phyloP scores from a whole-genome alignment of 2,113 vertebrate species.

The Zosterops hypoxanthus region DNA sequence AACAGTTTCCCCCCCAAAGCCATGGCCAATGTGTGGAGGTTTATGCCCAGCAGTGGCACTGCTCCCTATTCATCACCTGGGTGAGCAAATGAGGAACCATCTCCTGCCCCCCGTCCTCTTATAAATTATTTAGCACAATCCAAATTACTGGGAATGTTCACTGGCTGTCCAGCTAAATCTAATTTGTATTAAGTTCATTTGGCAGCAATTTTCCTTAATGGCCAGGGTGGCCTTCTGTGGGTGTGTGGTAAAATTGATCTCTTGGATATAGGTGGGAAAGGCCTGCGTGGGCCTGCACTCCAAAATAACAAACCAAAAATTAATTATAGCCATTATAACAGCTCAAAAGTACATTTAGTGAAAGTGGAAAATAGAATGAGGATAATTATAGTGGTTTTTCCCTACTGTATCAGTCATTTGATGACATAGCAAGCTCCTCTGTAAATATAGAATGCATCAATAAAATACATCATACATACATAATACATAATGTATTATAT shows the following conservation, averaged over 20 bases:
- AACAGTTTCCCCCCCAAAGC: not conserved
- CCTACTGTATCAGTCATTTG: not conserved
- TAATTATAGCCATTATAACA: not conserved
- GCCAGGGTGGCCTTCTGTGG: not conserved
- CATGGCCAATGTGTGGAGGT: rapidly evolving
- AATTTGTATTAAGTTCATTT: not conserved
- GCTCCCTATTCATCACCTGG: not conserved
- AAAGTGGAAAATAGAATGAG: not conserved
- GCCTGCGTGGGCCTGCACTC: not conserved
- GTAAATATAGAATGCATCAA: not conserved
- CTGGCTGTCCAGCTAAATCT: not conserved
- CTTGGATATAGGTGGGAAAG: not conserved
- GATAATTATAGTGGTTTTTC: not conserved
- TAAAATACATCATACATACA: not conserved
- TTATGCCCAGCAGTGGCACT: not conserved
- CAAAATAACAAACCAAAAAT: not conserved
- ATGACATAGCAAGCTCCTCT: not conserved
- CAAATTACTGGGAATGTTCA: not conserved
- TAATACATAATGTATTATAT: not conserved
- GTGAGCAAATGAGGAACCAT: not conserved
- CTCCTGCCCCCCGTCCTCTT: not conserved
- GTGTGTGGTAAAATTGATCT: not conserved
- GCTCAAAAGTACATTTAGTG: not conserved
- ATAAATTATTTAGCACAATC: not conserved
- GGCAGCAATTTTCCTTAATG: not conserved